Conservation (phyloP, 2,888 invertebrate genomes). For the Lasioglossum marginatum region DNA sequence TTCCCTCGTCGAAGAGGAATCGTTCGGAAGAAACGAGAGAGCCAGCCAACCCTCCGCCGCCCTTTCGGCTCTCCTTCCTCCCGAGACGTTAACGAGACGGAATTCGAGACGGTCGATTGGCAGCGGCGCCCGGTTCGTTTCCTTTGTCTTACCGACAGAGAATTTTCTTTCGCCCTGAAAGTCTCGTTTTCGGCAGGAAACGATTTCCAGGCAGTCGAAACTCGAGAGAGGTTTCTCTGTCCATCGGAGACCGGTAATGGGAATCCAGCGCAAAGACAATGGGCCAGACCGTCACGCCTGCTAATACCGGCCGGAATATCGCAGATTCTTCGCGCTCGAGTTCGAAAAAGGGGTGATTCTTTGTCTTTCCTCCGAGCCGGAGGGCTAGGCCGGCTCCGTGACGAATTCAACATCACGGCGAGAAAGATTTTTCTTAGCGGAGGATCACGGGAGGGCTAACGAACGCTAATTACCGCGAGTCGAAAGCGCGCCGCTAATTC, state of each 20-base stretch:
- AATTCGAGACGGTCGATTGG: conserved; percentile 41
- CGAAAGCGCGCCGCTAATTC: conserved; percentile 37
- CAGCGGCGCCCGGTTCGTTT: conserved; percentile 12
- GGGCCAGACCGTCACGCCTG: conserved; percentile 39
- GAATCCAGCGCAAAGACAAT: conserved; percentile 40
- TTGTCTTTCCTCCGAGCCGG: background rate
- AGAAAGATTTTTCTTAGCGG: background rate
- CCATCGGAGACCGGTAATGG: background rate
- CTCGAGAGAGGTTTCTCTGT: background rate
- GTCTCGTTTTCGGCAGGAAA: conserved; percentile 19
- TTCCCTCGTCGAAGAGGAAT: conserved; percentile 6
- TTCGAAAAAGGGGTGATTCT: background rate
- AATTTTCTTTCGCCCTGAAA: conserved; percentile 8
- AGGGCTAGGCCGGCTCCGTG: background rate
- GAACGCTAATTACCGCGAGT: conserved; percentile 43
- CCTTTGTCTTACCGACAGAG: conserved; percentile 39
- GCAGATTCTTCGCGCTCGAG: conserved; percentile 1
- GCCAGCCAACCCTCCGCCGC: background rate
- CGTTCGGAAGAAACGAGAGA: background rate
- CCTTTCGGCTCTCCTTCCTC: background rate
- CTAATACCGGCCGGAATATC: conserved; percentile 17
- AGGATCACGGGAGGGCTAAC: background rate
- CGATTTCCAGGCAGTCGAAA: conserved; percentile 14
- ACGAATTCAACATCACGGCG: background rate
- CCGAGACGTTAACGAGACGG: conserved; percentile 22